Base-by-base conservation (phyloP, 2,888 invertebrate genomes). In the Mesochorus sp. region DNA sequence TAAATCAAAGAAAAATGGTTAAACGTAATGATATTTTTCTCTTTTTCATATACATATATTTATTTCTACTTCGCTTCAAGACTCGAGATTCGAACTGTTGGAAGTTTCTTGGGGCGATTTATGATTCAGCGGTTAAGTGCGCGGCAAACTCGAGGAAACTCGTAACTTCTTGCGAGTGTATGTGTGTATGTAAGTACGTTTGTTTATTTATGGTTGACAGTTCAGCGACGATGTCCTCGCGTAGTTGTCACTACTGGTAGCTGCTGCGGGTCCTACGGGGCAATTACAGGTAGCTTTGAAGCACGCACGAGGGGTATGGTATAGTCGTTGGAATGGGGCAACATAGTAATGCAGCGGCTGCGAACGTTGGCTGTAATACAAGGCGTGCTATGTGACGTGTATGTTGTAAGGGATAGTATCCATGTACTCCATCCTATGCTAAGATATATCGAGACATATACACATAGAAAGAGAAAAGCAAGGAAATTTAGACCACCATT, bases 111-210 rank as follows among this genome's bases (percentile, higher is more conserved):
- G 44, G 24, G 14, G 72, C 31, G 57, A 74, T 74, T 74, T 74
- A 74, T 74, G 73, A 74, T 74, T 74, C 73, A 39, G 28, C 66
- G 51, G 66, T 26, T 66, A 67, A 74, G 66, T 67, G 73, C 73
- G 55, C n/a, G 64, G 39, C 49, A 59, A 74, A 74, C 39, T 28
- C 31, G 47, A 51, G 73, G 59, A 74, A 74, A 67, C 67, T 55
- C 73, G 57, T 49, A 51, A n/a, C 49, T 37, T 44, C 49, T 62
- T 28, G 57, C 55, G 37, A 57, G 53, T n/a, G n/a, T n/a, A n/a
- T n/a, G n/a, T n/a, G 26, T 57, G 24, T 24, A 42, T 47, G 34
- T 62, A n/a, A n/a, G n/a, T n/a, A n/a, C 68, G n/a, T 42, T 59
- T 28, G 62, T 64, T 76, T 76, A 76, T 76, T 76, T 64, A 71